phyloP scores from a whole-genome alignment of 1,140 invertebrate species.

The Philotrypesis tridentata region DNA sequence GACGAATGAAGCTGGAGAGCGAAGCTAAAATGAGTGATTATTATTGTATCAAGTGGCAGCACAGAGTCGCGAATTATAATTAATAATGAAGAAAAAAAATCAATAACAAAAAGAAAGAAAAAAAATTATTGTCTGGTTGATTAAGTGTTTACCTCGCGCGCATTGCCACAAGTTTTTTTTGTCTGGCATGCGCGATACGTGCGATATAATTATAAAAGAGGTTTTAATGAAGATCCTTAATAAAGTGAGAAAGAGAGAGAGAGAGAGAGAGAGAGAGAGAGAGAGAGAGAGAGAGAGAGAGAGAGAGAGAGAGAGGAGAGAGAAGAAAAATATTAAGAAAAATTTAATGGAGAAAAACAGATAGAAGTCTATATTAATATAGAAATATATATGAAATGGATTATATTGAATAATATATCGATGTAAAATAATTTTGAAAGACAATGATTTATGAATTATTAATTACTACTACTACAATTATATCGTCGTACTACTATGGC shows the following conservation, averaged over 20 bases:
- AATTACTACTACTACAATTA: constrained; percentile 52
- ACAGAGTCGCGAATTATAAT: constrained; percentile 37
- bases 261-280: constrained; percentile 3
- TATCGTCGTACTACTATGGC: constrained; percentile 47
- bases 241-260: constrained; percentile 21
- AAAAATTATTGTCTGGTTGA: constrained; percentile 59
- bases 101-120: constrained; percentile 42
- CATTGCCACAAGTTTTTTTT: constrained; percentile 65
- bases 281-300: background rate
- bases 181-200: constrained; percentile 65
- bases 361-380: constrained; percentile 71
- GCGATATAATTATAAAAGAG: constrained; percentile 38
- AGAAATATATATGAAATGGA: constrained; percentile 71
- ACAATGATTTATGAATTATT: constrained; percentile 68
- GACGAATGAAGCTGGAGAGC: constrained; percentile 12
- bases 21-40: constrained; percentile 32
- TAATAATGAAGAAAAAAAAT: constrained; percentile 20
- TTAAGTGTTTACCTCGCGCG: constrained; percentile 62
- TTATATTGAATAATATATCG: constrained; percentile 73
- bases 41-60: constrained; percentile 34
- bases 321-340: constrained; percentile 53
- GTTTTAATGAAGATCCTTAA: constrained; percentile 61
- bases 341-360: constrained; percentile 59
- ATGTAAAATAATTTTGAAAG: constrained; percentile 72
- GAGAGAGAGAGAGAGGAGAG: constrained; percentile 2